Evolutionary conservation across 2,113 vertebrate species (phyloP), one percentile per base, ranked within the genome.

Genomic region (Rhadina sibilatrix): DNA sequence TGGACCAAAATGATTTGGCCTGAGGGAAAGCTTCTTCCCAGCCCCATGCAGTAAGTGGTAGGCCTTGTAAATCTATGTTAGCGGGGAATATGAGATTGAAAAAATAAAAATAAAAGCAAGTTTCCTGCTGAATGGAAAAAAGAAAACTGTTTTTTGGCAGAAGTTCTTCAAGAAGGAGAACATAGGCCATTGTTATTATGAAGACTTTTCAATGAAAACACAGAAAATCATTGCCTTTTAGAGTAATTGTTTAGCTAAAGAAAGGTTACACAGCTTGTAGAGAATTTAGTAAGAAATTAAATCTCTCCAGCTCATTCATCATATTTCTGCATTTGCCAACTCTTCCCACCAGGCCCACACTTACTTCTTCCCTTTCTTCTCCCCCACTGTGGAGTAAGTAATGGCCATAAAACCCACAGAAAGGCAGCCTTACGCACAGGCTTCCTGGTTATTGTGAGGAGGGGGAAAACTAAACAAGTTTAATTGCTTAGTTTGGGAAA

Each of bases 271-370:
- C 61, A 91, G 94, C 95, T 96, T 95, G 89, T 94, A 80, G 89
- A 96, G 95, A 97, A 93, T 97, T 97, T 95, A 95, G 92, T 66
- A 96, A 96, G 95, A 96, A 97, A 95, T 95, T 94, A 96, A 97
- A 92, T 96, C 93, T 96, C 95, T 94, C 93, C 81, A 96, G 96
- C 91, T 88, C 93, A 93, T 96, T 97, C 90, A 97, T 96, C 83
- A 90, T 96, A 95, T 95, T 95, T 97, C 94, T 95, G 84, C 83
- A 94, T 97, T 97, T 96, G 94, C 96, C 96, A 96, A 40, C 95
- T 95, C 95, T 96, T 93, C 86, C 95, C 96, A 95, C 90, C 94
- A 96, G 87, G 89, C 94, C 81, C 88, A 89, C 74, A 85, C 92
- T 94, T 97, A 94, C 80, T 89, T 89, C 81, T 94, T 92, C 83